Percentiles rank a stretch among this genome's conserved stretches.
phyloP scores from a whole-genome alignment of 2,888 invertebrate genomes.

The Plebejus melissa region DNA sequence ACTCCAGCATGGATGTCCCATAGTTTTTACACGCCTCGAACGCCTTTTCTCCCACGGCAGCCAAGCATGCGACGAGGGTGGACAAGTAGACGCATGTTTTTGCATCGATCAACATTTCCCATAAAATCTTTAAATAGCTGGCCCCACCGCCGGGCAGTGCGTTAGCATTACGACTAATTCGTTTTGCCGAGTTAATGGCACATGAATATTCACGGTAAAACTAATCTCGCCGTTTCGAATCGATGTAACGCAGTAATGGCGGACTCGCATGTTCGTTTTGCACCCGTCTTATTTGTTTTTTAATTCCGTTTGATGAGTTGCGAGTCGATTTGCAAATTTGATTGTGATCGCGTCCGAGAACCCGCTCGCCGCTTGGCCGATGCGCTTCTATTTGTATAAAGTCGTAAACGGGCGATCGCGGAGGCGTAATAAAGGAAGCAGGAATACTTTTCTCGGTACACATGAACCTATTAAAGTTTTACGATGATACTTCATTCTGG shows the following conservation, averaged over 20 bases:
- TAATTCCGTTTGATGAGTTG: slow-evolving; percentile 16
- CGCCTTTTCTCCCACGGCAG: slow-evolving; percentile 55
- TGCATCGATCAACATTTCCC: slow-evolving; percentile 36
- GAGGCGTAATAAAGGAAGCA: slow-evolving; percentile 24
- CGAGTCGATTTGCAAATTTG: slow-evolving; percentile 14
- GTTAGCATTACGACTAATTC: slow-evolving; percentile 49
- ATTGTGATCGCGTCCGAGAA: slow-evolving; percentile 1
- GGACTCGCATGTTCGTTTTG: slow-evolving; percentile 33
- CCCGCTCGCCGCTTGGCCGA: not conserved
- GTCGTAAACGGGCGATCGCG: not conserved
- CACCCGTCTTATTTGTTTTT: slow-evolving; percentile 22
- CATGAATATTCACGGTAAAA: slow-evolving; percentile 44
- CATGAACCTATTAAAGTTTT: slow-evolving; percentile 29
- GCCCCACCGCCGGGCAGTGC: slow-evolving; percentile 36
- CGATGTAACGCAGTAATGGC: slow-evolving; percentile 31
- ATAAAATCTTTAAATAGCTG: slow-evolving; percentile 32
- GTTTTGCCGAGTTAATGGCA: slow-evolving; percentile 44
- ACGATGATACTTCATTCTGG: slow-evolving; percentile 23
- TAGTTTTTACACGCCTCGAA: slow-evolving; percentile 59
- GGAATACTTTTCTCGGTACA: slow-evolving; percentile 32
- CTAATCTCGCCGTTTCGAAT: slow-evolving; percentile 49
- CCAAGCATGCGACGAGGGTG: slow-evolving; percentile 31
- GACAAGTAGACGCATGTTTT: slow-evolving; percentile 26
- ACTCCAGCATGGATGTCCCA: slow-evolving; percentile 64
- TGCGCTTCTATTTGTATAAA: not conserved